Percentiles rank a stretch among this genome's conserved stretches.
phyloP scores from a whole-genome alignment of 2,797 vertebrate genomes.

The Mormyrops boulengeri region DNA sequence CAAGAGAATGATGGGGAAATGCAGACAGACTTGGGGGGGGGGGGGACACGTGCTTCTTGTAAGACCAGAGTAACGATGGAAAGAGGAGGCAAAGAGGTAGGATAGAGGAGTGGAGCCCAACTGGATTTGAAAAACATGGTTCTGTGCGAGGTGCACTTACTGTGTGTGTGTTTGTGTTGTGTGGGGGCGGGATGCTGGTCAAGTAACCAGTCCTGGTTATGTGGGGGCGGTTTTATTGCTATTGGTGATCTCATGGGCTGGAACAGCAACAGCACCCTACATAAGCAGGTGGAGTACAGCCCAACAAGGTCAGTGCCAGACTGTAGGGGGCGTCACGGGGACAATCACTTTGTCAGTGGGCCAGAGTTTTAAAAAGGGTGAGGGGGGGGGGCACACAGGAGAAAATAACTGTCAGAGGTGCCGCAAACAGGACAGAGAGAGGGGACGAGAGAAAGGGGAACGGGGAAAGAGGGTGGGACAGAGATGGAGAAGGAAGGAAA shows the following conservation, averaged over 20 bases:
- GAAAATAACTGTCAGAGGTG: background rate
- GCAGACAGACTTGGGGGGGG: background rate
- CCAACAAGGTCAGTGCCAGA: background rate
- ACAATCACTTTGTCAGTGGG: conserved; percentile 22
- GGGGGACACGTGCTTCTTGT: background rate
- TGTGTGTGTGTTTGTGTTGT: background rate
- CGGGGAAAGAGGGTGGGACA: conserved; percentile 22
- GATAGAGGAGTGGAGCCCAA: background rate
- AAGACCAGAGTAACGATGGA: background rate
- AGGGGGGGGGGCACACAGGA: background rate
- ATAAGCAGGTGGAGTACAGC: background rate
- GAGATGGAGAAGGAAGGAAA: conserved; percentile 30
- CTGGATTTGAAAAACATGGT: background rate
- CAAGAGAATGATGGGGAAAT: conserved; percentile 20
- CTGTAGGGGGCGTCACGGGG: background rate
- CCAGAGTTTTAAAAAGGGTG: background rate
- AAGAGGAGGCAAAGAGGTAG: background rate
- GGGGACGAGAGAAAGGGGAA: background rate
- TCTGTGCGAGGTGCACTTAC: background rate
- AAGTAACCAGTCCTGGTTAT: background rate
- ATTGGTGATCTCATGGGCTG: background rate
- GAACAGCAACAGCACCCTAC: background rate
- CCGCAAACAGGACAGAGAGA: background rate
- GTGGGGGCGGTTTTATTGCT: conserved; percentile 1
- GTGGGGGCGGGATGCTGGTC: background rate